Evolutionary conservation across 2,888 invertebrate genomes (phyloP).

Genomic region (Myopa testacea): DNA sequence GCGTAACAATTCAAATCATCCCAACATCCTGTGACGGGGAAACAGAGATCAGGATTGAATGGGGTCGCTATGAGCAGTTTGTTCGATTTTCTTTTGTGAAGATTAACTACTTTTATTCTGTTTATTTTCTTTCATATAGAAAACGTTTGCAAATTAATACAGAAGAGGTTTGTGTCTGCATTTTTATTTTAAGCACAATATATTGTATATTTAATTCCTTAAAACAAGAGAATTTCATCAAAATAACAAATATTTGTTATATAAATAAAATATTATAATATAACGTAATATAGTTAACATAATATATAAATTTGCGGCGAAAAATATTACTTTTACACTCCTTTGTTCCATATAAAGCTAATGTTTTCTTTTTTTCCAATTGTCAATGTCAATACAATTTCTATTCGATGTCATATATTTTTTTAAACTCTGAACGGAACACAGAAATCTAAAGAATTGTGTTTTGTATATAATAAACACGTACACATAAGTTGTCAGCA

Average conservation of each 20-base stretch:
- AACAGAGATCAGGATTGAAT: too few relatives aligned
- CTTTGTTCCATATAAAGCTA: too few relatives aligned
- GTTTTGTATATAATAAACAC: background rate
- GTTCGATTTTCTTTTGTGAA: too few relatives aligned
- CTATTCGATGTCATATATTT: conserved; percentile 6
- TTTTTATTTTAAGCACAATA: background rate
- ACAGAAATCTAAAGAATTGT: conserved; percentile 17
- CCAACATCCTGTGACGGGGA: too few relatives aligned
- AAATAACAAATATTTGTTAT: background rate
- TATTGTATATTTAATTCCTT: background rate
- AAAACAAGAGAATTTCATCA: background rate
- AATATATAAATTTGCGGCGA: too few relatives aligned
- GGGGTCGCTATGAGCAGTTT: too few relatives aligned
- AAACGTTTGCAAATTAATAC: conserved; percentile 13
- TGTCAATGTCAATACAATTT: background rate
- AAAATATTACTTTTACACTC: too few relatives aligned
- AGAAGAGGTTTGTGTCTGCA: background rate
- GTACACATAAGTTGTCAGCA: conserved; percentile 45
- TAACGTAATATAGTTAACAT: too few relatives aligned
- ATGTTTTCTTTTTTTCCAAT: too few relatives aligned
- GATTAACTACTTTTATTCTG: background rate
- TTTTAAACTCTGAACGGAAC: background rate
- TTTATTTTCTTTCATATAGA: background rate
- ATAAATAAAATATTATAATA: too few relatives aligned
- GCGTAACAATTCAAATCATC: too few relatives aligned